Percentiles rank a stretch among this genome's conserved stretches.
Conservation (phyloP, 2,888 invertebrate genomes). For the Sinohyriopsis cumingii region DNA sequence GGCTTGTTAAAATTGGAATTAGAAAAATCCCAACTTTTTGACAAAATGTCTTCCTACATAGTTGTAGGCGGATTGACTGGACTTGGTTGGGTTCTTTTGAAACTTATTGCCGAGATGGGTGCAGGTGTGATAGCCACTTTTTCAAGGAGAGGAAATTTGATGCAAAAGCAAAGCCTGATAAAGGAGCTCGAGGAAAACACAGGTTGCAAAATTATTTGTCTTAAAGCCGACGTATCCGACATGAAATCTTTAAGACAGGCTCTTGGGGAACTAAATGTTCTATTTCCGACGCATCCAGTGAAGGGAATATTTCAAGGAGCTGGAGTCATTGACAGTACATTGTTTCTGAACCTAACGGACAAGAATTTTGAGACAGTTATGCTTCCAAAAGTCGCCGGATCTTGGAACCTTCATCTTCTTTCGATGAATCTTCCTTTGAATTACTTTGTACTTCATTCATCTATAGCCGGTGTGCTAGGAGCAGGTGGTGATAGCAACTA, state of each 20-base stretch:
- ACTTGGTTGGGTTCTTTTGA: slow-evolving; percentile 45
- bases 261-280: slow-evolving; percentile 17
- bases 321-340: slow-evolving; percentile 40
- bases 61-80: slow-evolving; percentile 53
- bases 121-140: slow-evolving; percentile 41
- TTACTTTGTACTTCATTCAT: slow-evolving; percentile 59
- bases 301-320: slow-evolving; percentile 58
- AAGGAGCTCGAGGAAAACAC: slow-evolving; percentile 13
- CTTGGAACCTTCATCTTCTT: too few relatives aligned
- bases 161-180: slow-evolving; percentile 25
- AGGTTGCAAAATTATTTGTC: slow-evolving; percentile 26
- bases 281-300: slow-evolving; percentile 17
- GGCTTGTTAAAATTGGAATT: too few relatives aligned
- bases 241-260: slow-evolving; percentile 19
- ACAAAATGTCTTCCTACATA: slow-evolving; percentile 30
- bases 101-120: slow-evolving; percentile 36
- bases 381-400: too few relatives aligned
- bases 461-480: slow-evolving; percentile 53
- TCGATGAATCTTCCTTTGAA: too few relatives aligned
- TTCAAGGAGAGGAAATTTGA: slow-evolving; percentile 26
- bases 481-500: slow-evolving; percentile 55
- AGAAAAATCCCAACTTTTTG: slow-evolving; percentile 8
- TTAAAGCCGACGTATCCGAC: slow-evolving; percentile 42
- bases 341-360: slow-evolving; percentile 30
- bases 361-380: slow-evolving; percentile 34